Evolutionary conservation across 2,113 vertebrate species (phyloP).

Genomic region (Sylvia atricapilla): DNA sequence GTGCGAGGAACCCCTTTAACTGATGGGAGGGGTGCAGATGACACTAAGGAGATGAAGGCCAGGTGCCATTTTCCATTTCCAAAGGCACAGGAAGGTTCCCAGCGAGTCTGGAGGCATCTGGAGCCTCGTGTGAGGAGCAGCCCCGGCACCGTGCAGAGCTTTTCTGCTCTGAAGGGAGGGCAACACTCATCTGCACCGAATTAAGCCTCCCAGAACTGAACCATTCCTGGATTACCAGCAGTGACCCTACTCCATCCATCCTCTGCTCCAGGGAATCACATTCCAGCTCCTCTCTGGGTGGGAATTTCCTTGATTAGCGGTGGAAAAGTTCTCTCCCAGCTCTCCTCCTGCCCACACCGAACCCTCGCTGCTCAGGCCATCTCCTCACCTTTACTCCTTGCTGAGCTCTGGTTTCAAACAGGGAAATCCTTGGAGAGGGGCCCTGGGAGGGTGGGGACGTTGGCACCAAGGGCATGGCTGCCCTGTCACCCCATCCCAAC

Average conservation of each 20-base stretch:
- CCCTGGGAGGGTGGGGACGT: rapidly evolving
- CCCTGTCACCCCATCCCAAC: neutral
- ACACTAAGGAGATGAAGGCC: rapidly evolving
- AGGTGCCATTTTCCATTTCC: neutral
- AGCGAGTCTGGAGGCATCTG: neutral
- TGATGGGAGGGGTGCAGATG: neutral
- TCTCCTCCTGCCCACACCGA: neutral
- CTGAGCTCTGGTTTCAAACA: neutral
- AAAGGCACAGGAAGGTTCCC: neutral
- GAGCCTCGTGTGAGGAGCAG: neutral
- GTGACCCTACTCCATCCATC: neutral
- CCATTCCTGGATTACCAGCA: neutral
- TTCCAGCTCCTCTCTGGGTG: neutral
- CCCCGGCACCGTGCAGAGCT: neutral
- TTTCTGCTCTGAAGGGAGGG: neutral
- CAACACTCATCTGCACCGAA: constrained; percentile 15
- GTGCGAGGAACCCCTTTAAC: rapidly evolving
- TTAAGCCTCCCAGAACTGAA: neutral
- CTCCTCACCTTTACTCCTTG: neutral
- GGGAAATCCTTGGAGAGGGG: rapidly evolving
- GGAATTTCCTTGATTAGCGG: neutral
- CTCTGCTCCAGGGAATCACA: neutral
- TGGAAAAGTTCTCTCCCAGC: neutral
- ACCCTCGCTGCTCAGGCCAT: neutral
- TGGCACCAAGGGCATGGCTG: rapidly evolving